Percentiles rank a stretch among this genome's conserved stretches.
These are phyloP conservation scores for Lysiphlebus fabarum DNA, from an alignment of 1,140 invertebrate species.

Conservation along the genomic window DNA sequence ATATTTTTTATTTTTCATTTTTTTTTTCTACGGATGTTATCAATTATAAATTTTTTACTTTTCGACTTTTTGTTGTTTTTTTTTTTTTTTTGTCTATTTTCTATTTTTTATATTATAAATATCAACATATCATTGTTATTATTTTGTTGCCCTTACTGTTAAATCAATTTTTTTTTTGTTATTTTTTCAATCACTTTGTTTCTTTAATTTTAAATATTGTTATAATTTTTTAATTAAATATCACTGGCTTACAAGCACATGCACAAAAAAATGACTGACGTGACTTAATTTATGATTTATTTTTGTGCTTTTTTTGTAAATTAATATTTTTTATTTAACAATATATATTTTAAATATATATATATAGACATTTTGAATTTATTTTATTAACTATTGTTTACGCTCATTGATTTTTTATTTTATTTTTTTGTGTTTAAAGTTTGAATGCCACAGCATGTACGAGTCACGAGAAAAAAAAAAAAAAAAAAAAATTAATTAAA, in stretches of 20 bases:
- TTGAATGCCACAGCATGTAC: conserved; percentile 25
- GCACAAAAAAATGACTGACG: conserved; percentile 35
- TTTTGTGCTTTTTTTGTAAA: conserved; percentile 5
- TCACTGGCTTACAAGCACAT: conserved; percentile 18
- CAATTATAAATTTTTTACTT: no score
- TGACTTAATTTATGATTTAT: conserved; percentile 42
- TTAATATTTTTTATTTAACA: conserved; percentile 14
- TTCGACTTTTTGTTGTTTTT: no score
- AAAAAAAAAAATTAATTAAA: no score
- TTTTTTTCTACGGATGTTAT: no score
- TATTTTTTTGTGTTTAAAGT: conserved; percentile 23
- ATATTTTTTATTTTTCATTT: no score
- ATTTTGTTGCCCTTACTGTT: no score
- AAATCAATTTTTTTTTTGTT: background rate
- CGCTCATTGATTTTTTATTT: conserved; percentile 1
- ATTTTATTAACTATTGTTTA: conserved; percentile 17
- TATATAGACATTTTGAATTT: background rate
- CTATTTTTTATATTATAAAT: no score
- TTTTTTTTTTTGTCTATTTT: no score
- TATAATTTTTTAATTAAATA: no score
- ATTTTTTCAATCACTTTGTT: conserved; percentile 6
- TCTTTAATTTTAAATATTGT: conserved; percentile 6
- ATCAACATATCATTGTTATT: no score
- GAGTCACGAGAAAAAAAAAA: conserved; percentile 26
- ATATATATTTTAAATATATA: no score